phyloP scores from a whole-genome alignment of 2,113 vertebrate species.

The Mormoops blainvillei region DNA sequence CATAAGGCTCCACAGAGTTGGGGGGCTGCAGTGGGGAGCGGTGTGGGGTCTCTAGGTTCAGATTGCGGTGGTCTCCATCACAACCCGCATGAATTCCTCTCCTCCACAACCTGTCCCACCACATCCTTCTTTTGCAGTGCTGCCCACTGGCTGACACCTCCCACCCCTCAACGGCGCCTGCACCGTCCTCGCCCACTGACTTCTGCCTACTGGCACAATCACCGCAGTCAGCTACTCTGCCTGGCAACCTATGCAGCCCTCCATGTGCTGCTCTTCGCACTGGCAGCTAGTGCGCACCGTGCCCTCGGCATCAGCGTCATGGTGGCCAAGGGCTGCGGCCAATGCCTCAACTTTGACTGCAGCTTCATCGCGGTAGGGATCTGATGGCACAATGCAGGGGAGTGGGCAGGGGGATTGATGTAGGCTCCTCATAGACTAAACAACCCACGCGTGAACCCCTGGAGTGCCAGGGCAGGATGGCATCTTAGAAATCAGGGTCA shows the following conservation, averaged over 20 bases:
- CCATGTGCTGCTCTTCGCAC: constrained; percentile 82
- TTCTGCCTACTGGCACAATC: constrained; percentile 85
- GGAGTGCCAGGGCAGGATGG: background rate
- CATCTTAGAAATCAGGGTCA: background rate
- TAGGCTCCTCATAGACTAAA: background rate
- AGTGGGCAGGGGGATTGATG: fast-evolving
- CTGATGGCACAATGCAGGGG: background rate
- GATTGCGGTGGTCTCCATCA: too few species aligned
- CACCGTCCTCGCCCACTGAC: constrained; percentile 80
- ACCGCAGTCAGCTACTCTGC: constrained; percentile 82
- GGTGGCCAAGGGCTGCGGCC: constrained; percentile 89
- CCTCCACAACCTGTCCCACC: background rate
- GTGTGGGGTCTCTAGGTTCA: background rate
- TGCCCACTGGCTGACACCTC: constrained; percentile 89
- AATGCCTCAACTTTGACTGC: constrained; percentile 92
- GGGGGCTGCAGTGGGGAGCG: background rate
- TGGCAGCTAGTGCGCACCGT: constrained; percentile 74
- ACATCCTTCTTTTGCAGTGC: constrained; percentile 73
- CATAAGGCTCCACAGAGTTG: background rate
- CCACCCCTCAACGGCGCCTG: background rate
- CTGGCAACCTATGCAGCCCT: constrained; percentile 77
- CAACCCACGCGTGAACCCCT: background rate
- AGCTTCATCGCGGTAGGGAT: constrained; percentile 85
- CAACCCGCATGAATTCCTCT: background rate
- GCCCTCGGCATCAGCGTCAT: constrained; percentile 72